Conservation (phyloP, 2,113 vertebrate species). For the Cacatua alba region DNA sequence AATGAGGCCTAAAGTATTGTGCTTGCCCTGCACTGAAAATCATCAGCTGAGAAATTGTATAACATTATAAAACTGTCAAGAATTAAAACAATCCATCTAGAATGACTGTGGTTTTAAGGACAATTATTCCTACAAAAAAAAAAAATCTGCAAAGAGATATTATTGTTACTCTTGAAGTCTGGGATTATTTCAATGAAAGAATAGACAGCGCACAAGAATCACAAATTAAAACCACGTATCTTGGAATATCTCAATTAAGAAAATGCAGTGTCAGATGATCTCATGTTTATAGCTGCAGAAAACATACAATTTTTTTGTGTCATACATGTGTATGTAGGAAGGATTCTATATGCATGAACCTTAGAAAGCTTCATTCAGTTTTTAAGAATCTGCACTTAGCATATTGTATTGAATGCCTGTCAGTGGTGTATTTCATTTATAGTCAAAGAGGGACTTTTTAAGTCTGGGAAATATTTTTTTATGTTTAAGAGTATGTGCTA, state of each 20-base stretch:
- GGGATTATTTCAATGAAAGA: neutral
- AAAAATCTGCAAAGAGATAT: neutral
- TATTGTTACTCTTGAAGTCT: neutral
- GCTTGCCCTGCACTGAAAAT: neutral
- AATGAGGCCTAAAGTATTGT: neutral
- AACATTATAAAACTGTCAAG: neutral
- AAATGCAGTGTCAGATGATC: accelerated
- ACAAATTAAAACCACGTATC: neutral
- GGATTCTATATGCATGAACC: too few species aligned
- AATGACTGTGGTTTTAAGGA: neutral
- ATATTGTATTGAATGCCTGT: neutral
- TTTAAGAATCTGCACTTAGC: neutral
- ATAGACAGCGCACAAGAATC: neutral
- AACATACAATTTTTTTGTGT: neutral
- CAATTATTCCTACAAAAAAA: neutral
- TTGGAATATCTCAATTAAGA: neutral
- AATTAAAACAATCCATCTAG: neutral
- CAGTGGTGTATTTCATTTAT: neutral
- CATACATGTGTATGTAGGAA: accelerated
- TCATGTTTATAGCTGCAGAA: neutral
- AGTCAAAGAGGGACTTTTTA: neutral
- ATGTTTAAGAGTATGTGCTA: neutral
- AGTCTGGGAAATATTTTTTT: neutral
- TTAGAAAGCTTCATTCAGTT: neutral
- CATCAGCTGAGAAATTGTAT: neutral